These are phyloP conservation scores for Camponotus fellah DNA, from an alignment of 2,888 invertebrate species.

Conservation along the genomic window DNA sequence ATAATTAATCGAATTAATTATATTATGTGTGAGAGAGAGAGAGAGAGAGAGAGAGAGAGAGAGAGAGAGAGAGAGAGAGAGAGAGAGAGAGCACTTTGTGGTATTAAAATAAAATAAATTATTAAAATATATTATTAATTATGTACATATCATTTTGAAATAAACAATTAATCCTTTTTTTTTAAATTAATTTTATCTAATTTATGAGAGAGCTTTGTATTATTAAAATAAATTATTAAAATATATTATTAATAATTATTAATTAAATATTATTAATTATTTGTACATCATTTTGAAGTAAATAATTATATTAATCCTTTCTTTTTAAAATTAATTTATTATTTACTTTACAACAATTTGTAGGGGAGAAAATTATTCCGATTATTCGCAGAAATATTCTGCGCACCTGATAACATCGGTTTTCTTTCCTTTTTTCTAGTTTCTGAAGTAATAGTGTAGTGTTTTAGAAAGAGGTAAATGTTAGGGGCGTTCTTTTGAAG, in stretches of 20 bases:
- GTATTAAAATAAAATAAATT: too few species aligned
- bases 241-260: too few species aligned
- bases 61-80: too few species aligned
- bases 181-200: too few species aligned
- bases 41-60: too few species aligned
- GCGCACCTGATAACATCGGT: not conserved
- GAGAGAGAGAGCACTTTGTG: too few species aligned
- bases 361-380: not conserved
- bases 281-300: not conserved
- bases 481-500: slow-evolving; percentile 4
- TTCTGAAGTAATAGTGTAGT: not conserved
- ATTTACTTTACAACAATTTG: not conserved
- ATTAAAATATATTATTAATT: too few species aligned
- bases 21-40: too few species aligned
- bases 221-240: not conserved
- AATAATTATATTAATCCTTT: not conserved
- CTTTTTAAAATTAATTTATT: not conserved
- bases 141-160: too few species aligned
- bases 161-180: too few species aligned
- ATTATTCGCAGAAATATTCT: slow-evolving; percentile 3
- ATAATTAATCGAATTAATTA: too few species aligned
- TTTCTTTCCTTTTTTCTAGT: not conserved
- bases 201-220: not conserved
- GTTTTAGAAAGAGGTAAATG: slow-evolving; percentile 22
- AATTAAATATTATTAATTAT: not conserved